Evolutionary conservation across 2,113 vertebrate species (phyloP).

Genomic region (Bos taurus): DNA sequence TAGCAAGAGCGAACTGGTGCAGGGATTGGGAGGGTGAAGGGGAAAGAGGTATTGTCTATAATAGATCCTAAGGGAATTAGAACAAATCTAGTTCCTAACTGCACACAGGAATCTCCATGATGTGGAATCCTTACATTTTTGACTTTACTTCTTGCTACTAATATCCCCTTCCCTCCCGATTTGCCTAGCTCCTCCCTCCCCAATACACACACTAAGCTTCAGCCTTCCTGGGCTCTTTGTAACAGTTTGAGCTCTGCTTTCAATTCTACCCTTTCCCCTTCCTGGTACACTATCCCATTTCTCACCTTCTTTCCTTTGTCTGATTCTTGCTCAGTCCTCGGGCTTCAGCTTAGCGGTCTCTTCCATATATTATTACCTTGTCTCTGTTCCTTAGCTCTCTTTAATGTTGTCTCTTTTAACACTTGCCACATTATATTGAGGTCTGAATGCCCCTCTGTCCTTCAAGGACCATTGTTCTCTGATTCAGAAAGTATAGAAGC

Average conservation of each 20-base stretch:
- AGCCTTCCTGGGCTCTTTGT: not conserved
- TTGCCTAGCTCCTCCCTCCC: rapidly evolving
- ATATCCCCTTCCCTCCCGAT: not conserved
- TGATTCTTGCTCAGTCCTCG: not conserved
- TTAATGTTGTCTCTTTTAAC: not conserved
- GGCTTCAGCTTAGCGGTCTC: not conserved
- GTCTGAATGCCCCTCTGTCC: not conserved
- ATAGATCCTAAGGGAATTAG: not conserved
- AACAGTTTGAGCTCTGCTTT: not conserved
- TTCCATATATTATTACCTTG: not conserved
- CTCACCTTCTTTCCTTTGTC: not conserved
- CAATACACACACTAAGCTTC: not conserved
- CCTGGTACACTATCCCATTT: not conserved
- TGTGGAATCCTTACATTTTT: not conserved
- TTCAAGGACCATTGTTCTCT: not conserved
- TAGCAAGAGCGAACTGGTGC: not conserved
- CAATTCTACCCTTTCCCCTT: not conserved
- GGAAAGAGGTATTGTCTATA: not conserved
- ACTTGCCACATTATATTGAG: not conserved
- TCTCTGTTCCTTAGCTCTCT: not conserved
- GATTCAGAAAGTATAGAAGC: not conserved
- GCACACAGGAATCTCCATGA: not conserved
- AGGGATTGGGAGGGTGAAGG: not conserved
- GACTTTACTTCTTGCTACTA: not conserved
- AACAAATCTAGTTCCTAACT: not conserved